phyloP scores from a whole-genome alignment of 2,797 vertebrate species.

The Cichlasoma orientale region DNA sequence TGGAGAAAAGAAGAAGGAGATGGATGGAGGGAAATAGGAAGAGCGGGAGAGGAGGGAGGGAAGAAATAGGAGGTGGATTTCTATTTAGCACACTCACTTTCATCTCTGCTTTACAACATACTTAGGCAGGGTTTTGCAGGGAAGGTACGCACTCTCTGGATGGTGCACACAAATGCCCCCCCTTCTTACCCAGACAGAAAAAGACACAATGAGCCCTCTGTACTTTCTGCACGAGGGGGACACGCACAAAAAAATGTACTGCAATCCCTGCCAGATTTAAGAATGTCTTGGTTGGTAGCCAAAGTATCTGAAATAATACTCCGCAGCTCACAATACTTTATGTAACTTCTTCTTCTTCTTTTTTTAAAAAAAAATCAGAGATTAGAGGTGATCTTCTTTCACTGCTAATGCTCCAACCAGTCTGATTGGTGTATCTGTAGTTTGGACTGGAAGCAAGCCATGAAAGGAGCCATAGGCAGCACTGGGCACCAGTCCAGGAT shows the following conservation, averaged over 20 bases:
- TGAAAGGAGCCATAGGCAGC: constrained; percentile 43
- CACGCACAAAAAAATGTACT: constrained; percentile 43
- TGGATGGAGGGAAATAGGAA: constrained; percentile 49
- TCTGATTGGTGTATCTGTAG: constrained; percentile 59
- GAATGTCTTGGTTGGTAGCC: constrained; percentile 65
- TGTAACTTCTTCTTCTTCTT: constrained; percentile 54
- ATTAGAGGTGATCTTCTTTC: constrained; percentile 70
- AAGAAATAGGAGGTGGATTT: constrained; percentile 66
- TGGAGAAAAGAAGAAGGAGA: constrained; percentile 62
- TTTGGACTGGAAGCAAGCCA: constrained; percentile 62
- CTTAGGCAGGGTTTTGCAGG: constrained; percentile 53
- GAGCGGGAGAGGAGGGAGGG: constrained; percentile 41
- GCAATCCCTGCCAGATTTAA: constrained; percentile 65
- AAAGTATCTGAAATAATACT: constrained; percentile 76
- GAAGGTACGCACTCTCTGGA: constrained; percentile 49
- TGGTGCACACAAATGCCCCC: constrained; percentile 48
- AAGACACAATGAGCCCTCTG: constrained; percentile 74
- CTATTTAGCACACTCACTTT: constrained; percentile 72
- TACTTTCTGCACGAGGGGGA: constrained; percentile 63
- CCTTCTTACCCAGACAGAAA: constrained; percentile 55
- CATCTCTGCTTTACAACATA: constrained; percentile 73
- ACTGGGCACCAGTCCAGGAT: constrained; percentile 46
- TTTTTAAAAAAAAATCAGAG: constrained; percentile 19
- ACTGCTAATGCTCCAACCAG: constrained; percentile 56
- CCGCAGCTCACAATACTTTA: constrained; percentile 62